phyloP scores from a whole-genome alignment of 2,888 invertebrate genomes.

The Zygothrica quintamaculata region DNA sequence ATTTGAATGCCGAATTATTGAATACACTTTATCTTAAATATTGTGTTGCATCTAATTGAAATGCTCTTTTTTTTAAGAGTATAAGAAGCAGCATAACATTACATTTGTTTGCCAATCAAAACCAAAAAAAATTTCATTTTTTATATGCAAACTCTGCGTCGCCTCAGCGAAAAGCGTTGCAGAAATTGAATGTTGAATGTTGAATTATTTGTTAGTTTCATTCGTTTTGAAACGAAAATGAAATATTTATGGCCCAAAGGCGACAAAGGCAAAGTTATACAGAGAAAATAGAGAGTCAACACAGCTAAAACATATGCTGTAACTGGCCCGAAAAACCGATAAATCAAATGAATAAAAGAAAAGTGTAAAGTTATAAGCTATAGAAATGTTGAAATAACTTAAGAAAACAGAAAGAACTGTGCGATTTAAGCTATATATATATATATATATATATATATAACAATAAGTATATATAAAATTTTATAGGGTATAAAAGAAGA shows the following conservation, averaged over 20 bases:
- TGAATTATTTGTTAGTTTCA: slow-evolving; percentile 6
- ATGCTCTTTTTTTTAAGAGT: not conserved
- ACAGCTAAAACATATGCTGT: not conserved
- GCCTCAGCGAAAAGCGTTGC: slow-evolving; percentile 34
- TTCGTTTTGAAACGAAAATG: slow-evolving; percentile 52
- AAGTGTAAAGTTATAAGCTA: not conserved
- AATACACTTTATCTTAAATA: too few species aligned
- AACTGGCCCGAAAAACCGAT: not conserved
- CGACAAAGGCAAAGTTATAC: slow-evolving; percentile 55
- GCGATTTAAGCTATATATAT: too few species aligned
- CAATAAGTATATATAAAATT: too few species aligned
- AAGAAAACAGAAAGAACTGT: too few species aligned
- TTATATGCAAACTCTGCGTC: slow-evolving; percentile 48
- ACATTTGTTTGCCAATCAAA: slow-evolving; percentile 46
- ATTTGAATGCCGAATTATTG: too few species aligned
- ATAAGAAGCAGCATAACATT: slow-evolving; percentile 15
- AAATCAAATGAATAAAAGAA: not conserved
- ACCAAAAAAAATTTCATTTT: slow-evolving; percentile 40
- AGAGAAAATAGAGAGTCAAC: not conserved
- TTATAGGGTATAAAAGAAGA: not conserved
- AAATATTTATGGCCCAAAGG: slow-evolving; percentile 71
- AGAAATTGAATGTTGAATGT: too few species aligned
- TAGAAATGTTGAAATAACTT: too few species aligned
- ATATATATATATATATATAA: too few species aligned
- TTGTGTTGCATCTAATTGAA: not conserved